Evolutionary conservation across 2,888 invertebrate species (phyloP).

Genomic region (Xylocampa areola): DNA sequence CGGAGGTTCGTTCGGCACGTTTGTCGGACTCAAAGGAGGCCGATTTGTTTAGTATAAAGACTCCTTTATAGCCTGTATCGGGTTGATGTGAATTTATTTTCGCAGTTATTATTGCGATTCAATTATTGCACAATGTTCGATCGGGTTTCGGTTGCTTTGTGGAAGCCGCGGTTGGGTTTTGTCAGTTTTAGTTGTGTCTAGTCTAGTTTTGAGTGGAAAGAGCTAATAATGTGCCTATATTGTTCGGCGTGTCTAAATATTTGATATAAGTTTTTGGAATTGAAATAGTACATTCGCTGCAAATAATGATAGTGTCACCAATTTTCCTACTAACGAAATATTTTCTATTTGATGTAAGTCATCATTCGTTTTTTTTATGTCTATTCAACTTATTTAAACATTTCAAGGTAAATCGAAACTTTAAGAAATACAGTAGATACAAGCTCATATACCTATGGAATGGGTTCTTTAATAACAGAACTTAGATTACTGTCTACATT

Average conservation of each 20-base stretch:
- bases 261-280: too few relatives aligned
- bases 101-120: constrained; percentile 87
- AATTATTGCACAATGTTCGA: constrained; percentile 84
- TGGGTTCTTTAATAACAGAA: too few relatives aligned
- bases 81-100: constrained; percentile 83
- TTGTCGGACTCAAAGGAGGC: constrained; percentile 84
- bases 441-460: too few relatives aligned
- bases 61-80: constrained; percentile 82
- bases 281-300: too few relatives aligned
- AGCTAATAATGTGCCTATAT: constrained; percentile 10
- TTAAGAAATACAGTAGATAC: too few relatives aligned
- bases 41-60: constrained; percentile 89
- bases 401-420: too few relatives aligned
- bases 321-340: too few relatives aligned
- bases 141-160: constrained; percentile 74
- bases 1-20: constrained; percentile 76
- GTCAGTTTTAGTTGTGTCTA: constrained; percentile 51
- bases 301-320: too few relatives aligned
- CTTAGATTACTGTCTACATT: too few relatives aligned
- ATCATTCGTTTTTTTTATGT: too few relatives aligned
- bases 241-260: background rate
- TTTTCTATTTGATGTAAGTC: too few relatives aligned
- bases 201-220: constrained; percentile 26
- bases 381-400: too few relatives aligned
- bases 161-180: constrained; percentile 50